Evolutionary conservation across 2,797 vertebrate species (phyloP), one percentile per base, ranked within the genome.

Genomic region (Enteromius anoplus): DNA sequence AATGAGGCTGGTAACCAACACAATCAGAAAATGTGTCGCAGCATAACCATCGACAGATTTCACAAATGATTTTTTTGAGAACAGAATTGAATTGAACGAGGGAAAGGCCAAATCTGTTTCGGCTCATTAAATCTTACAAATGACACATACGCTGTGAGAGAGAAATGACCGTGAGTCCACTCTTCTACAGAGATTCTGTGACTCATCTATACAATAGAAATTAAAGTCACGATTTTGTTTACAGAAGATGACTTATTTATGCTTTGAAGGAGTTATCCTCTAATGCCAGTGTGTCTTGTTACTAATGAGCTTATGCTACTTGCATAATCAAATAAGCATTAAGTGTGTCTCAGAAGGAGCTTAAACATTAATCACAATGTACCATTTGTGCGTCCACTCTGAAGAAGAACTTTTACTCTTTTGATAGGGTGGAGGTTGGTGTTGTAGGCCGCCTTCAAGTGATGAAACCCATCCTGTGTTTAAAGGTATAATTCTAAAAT

Each of bases 41-140:
- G 47, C 51, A 66, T 68, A 80, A 73, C 60, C 58, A 58, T 58
- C 26, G 12, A 55, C 71, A 69, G 75, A 62, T 65, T 53, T 78
- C 51, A 81, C 65, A 83, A 86, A 78, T 86, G 49, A 73, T 71
- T 81, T 75, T 65, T 79, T 60, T 37, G 64, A 82, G 70, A 82
- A 85, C 70, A 23, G 62, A 85, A 71, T 77, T 82, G 68, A 86
- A 87, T 68, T 84, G 80, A 87, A 76, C 19, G 79, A 69, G 64
- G 40, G 26, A 79, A 82, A 75, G 53, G 69, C 47, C 34, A 58
- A 83, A 83, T 82, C 64, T 66, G 80, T 82, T 71, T 81, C 65
- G 34, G 68, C 9, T 70, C 62, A 86, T 88, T 89, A 88, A 32
- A 17, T 75, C 71, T 83, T 82, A 86, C 87, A 85, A 87, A 88